These are phyloP conservation scores for Anastrepha obliqua DNA, from an alignment of 1,140 invertebrate genomes.

Conservation along the genomic window DNA sequence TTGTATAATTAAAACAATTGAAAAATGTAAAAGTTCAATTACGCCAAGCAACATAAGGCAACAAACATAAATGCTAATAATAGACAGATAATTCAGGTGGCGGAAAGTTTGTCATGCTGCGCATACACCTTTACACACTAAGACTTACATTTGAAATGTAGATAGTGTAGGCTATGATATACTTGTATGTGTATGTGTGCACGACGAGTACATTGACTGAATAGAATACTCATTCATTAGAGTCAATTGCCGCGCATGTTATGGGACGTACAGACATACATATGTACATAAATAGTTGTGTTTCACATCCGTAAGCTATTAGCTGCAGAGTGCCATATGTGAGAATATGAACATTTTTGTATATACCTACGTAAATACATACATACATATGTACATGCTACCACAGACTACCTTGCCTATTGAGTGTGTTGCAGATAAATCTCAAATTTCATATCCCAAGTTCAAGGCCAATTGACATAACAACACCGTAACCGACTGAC, in stretches of 20 bases:
- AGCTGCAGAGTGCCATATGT: background rate
- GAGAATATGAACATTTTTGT: background rate
- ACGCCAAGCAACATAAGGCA: background rate
- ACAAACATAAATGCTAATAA: background rate
- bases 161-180: background rate
- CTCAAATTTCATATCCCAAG: conserved; percentile 27
- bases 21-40: background rate
- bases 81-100: background rate
- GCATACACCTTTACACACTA: background rate
- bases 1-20: background rate
- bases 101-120: background rate
- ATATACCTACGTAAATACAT: background rate
- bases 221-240: background rate
- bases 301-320: conserved; percentile 14
- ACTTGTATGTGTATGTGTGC: background rate
- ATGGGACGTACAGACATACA: background rate
- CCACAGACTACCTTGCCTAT: background rate
- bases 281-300: background rate
- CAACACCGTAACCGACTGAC: background rate
- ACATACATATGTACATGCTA: background rate
- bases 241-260: background rate
- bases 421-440: conserved; percentile 37
- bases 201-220: background rate
- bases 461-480: conserved; percentile 11
- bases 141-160: too few relatives aligned